Evolutionary conservation across 2,113 vertebrate genomes (phyloP).

Genomic region (Romanogobio albipinnatus): DNA sequence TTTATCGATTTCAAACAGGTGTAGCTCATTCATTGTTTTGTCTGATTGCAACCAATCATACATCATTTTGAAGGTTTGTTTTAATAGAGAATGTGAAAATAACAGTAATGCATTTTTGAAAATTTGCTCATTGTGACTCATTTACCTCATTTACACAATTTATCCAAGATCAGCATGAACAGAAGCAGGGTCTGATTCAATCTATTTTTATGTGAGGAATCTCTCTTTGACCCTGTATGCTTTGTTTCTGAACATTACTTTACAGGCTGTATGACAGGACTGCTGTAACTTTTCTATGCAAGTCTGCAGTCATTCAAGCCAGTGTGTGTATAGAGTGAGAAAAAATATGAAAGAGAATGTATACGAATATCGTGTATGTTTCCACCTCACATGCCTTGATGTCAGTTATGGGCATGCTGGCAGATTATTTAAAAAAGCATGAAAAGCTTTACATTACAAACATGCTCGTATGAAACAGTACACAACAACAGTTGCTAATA

Average conservation of each 20-base stretch:
- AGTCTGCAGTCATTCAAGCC: constrained; percentile 32
- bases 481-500: neutral
- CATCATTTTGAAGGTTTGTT: too few species aligned
- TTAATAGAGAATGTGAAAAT: too few species aligned
- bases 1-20: too few species aligned
- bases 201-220: constrained; percentile 47
- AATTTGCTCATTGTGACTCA: too few species aligned
- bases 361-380: constrained; percentile 44
- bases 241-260: constrained; percentile 48
- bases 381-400: constrained; percentile 36
- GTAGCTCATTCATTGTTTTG: too few species aligned
- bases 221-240: constrained; percentile 53
- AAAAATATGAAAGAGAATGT: neutral
- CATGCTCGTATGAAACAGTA: neutral
- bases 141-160: neutral
- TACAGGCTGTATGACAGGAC: constrained; percentile 66
- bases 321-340: constrained; percentile 23
- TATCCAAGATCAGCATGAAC: neutral
- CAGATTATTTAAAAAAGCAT: constrained; percentile 62
- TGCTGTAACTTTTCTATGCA: constrained; percentile 59
- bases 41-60: too few species aligned
- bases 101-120: too few species aligned
- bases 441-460: neutral
- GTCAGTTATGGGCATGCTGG: constrained; percentile 67
- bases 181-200: neutral